phyloP scores from a whole-genome alignment of 2,113 vertebrate species.

The Labeo catla region DNA sequence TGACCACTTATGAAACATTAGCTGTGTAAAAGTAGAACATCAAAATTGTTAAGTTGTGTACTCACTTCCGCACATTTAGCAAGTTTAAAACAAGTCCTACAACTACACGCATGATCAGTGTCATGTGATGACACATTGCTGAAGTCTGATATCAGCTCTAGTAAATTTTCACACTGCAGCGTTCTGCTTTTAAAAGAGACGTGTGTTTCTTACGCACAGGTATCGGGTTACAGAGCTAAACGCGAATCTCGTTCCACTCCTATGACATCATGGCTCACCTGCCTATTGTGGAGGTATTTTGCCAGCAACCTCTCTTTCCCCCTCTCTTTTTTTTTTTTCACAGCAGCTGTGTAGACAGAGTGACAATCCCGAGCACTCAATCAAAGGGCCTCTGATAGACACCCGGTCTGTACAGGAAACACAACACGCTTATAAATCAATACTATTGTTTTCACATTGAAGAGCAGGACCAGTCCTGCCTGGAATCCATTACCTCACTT shows the following conservation, averaged over 20 bases:
- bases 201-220: conserved; percentile 21
- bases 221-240: conserved; percentile 52
- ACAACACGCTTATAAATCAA: conserved; percentile 71
- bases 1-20: not conserved
- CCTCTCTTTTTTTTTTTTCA: conserved; percentile 65
- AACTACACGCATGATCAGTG: conserved; percentile 2
- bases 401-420: conserved; percentile 71
- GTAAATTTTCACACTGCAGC: conserved; percentile 24
- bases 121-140: conserved; percentile 3
- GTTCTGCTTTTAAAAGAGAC: conserved; percentile 21
- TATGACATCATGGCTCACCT: conserved; percentile 62
- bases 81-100: not conserved
- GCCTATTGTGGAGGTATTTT: conserved; percentile 35
- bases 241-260: conserved; percentile 49
- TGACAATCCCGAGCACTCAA: conserved; percentile 65
- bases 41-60: not conserved
- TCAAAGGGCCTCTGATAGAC: conserved; percentile 68
- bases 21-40: not conserved
- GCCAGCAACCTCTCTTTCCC: conserved; percentile 25
- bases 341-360: conserved; percentile 60
- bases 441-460: conserved; percentile 72
- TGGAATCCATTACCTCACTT: conserved; percentile 71
- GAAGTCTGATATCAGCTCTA: conserved; percentile 45
- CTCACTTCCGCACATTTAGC: not conserved
- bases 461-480: conserved; percentile 65